These are phyloP conservation scores for Recurvirostra avosetta DNA, from an alignment of 2,113 vertebrate species.

Conservation along the genomic window DNA sequence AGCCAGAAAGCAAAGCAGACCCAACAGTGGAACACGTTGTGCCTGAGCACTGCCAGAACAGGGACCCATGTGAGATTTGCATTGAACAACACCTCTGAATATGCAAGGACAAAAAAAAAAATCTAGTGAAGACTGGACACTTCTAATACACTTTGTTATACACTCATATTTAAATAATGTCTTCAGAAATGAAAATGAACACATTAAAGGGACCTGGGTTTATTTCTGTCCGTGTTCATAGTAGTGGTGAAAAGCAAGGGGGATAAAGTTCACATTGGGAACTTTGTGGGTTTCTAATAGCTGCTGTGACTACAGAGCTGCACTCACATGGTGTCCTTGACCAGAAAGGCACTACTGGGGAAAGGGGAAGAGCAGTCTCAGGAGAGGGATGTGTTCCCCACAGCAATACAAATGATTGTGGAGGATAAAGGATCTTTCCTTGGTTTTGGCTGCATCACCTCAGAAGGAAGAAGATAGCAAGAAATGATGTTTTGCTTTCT, in stretches of 20 bases:
- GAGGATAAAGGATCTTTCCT: not conserved
- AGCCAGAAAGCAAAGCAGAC: not conserved
- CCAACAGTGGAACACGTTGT: accelerated
- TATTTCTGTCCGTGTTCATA: not conserved
- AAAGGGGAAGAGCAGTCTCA: not conserved
- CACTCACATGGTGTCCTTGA: not conserved
- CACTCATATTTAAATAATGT: not conserved
- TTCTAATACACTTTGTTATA: not conserved
- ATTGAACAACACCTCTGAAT: not conserved
- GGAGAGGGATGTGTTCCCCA: not conserved
- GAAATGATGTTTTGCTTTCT: not conserved
- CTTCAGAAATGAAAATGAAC: not conserved
- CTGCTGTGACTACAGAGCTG: not conserved
- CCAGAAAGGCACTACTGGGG: not conserved
- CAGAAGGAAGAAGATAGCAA: not conserved
- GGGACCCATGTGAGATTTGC: not conserved
- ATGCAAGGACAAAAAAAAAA: not conserved
- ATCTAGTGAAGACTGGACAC: not conserved
- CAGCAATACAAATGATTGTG: not conserved
- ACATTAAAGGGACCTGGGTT: not conserved
- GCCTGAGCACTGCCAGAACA: not conserved
- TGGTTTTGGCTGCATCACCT: not conserved
- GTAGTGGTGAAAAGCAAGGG: not conserved
- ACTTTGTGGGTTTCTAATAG: not conserved
- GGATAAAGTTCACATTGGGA: not conserved